phyloP scores from a whole-genome alignment of 1,140 invertebrate species.

The Globodera rostochiensis region DNA sequence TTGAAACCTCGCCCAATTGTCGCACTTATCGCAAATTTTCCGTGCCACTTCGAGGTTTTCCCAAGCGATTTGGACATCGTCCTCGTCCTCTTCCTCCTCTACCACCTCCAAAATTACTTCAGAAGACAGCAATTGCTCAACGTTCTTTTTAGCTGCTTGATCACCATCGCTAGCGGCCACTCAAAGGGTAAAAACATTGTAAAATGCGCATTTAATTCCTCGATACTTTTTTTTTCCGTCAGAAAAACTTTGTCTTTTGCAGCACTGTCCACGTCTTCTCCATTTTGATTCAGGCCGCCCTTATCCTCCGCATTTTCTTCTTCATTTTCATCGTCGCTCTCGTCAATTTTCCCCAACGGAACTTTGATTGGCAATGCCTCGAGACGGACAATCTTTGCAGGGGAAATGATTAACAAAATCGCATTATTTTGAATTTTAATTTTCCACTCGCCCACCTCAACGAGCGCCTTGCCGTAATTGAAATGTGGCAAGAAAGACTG shows the following conservation, averaged over 20 bases:
- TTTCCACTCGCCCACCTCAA: constrained; percentile 8
- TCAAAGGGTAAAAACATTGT: no score
- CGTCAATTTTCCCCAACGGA: neutral
- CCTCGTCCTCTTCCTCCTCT: constrained; percentile 22
- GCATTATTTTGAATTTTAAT: neutral
- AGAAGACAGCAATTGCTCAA: neutral
- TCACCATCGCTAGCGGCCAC: neutral
- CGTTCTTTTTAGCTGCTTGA: neutral
- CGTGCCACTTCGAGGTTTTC: constrained; percentile 36
- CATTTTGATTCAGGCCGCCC: constrained; percentile 8
- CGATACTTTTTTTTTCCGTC: neutral
- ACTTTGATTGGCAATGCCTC: constrained; percentile 24
- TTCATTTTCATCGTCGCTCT: constrained; percentile 19
- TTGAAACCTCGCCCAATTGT: neutral
- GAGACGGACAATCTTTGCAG: constrained; percentile 20
- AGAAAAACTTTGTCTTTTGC: constrained; percentile 15
- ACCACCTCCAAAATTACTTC: constrained; percentile 5
- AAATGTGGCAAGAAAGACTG: constrained; percentile 30
- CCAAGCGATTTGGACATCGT: constrained; percentile 26
- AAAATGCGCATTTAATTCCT: neutral
- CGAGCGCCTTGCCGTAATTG: constrained; percentile 30
- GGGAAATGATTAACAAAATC: neutral
- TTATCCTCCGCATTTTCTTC: constrained; percentile 16
- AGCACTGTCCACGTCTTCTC: constrained; percentile 11
- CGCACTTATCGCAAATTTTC: constrained; percentile 40